Base-by-base conservation (phyloP, 2,797 vertebrate species). In the Melopsittacus undulatus region DNA sequence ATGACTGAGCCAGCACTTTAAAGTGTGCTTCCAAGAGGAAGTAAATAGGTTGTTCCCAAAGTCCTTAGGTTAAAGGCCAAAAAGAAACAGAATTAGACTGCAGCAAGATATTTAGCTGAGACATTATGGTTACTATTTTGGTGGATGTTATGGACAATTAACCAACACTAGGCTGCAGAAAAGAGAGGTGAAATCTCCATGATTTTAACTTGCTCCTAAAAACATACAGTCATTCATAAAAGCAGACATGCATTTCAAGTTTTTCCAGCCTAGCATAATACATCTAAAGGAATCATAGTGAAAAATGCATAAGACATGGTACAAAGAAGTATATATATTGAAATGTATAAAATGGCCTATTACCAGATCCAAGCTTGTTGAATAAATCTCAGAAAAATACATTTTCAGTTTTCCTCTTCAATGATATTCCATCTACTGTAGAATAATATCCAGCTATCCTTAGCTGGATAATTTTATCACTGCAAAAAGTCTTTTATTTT, bases 341-440 rank as follows among this genome's bases (percentile, higher is more conserved):
- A 91, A 91, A 83, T 85, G 29, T 19, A 63, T 87, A 56, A 83
- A 90, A 45, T 34, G 21, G 30, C 32, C 56, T 83, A 83, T 85
- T 92, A 80, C 24, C 13, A 42, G 24, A 52, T 13, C 40, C 59
- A 52, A 45, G 24, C 23, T 59, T 61, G 24, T 40, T 69, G n/a
- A 92, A 82, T 34, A 85, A 38, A 36, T 70, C 61, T 52, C 57
- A 69, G 75, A 90, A 94, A 95, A 89, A 70, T 29, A 68, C 9
- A 51, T 83, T 83, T 89, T 63, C 62, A 38, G n/a, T 29, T 87
- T 91, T 94, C 51, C 56, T 82, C 68, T 89, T 83, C 84, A 89
- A 23, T 70, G 52, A 73, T 80, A 83, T 67, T 85, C 64, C 48
- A 91, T 30, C 72, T 85, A 64, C 59, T 63, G 27, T 38, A 6